phyloP scores from a whole-genome alignment of 1,140 invertebrate genomes.

The Drosophila kurseongensis region DNA sequence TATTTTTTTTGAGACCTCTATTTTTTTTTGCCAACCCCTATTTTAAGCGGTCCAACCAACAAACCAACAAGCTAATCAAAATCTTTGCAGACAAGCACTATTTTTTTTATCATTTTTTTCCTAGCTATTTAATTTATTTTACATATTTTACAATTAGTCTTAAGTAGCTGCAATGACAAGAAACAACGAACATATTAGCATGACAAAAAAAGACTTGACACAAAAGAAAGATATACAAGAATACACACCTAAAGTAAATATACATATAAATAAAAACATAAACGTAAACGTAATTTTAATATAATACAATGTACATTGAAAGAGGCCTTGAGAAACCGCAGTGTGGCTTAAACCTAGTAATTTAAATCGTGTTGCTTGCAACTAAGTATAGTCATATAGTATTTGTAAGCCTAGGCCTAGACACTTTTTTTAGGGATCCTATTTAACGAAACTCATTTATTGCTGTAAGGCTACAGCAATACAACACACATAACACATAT shows the following conservation, averaged over 20 bases:
- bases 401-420: slow-evolving; percentile 40
- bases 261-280: background rate
- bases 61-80: slow-evolving; percentile 32
- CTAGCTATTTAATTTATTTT: slow-evolving; percentile 12
- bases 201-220: slow-evolving; percentile 42
- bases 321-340: slow-evolving; percentile 77
- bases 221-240: slow-evolving; percentile 12
- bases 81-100: slow-evolving; percentile 12
- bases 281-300: background rate
- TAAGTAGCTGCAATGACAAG: slow-evolving; percentile 42
- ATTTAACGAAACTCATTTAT: slow-evolving; percentile 53
- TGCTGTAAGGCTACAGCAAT: too few relatives aligned
- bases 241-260: slow-evolving; percentile 17
- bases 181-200: slow-evolving; percentile 42
- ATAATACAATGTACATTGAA: slow-evolving; percentile 56
- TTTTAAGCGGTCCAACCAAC: slow-evolving; percentile 33
- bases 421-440: slow-evolving; percentile 30
- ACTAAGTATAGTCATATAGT: slow-evolving; percentile 19
- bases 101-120: slow-evolving; percentile 28
- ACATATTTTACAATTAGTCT: slow-evolving; percentile 12
- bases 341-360: slow-evolving; percentile 64
- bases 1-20: slow-evolving; percentile 12
- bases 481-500: slow-evolving; percentile 16
- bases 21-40: slow-evolving; percentile 22
- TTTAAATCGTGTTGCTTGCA: slow-evolving; percentile 16